Base-by-base conservation (phyloP, 1,140 invertebrate genomes). In the Geopemphigus sp. region DNA sequence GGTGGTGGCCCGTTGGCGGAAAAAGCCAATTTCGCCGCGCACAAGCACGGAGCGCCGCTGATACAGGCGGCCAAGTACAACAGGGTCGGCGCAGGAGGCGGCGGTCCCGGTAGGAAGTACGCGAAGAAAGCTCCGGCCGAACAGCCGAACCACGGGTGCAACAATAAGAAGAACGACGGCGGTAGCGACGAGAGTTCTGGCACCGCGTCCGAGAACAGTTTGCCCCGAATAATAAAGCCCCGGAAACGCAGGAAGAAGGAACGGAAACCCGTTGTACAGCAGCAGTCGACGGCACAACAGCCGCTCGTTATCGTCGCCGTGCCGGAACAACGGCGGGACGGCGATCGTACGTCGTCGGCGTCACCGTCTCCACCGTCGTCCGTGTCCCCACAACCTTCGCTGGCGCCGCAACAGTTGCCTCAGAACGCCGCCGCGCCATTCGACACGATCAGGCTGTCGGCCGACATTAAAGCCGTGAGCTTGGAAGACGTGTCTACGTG, bases 191-290 rank as follows among this genome's bases (percentile, higher is more conserved):
- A 93, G 85, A 92, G 91, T 85, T 91, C 90, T 17, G 89, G 88
- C 15, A 87, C 88, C 59, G 89, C 90, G 82, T 92, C 91, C 2
- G 93, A 94, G 83, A 92, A 90, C 80, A 92, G 91, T 85, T 85
- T 95, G 82, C 94, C 94, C 29, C 88, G 94, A 63, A 94, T 95
- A 72, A 95, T 95, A 83, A 96, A 95, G 85, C 94, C 93, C 0
- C 86, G 94, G 15, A 96, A 96, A 84, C 88, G 94, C 24, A 89
- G 93, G 83, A 96, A 95, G 89, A 95, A 95, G 85, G 94, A 95
- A 83, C 88, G 93, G 74, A 94, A 94, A 84, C 91, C 91, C 1
- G 53, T 61, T 22, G n/a, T n/a, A n/a, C n/a, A n/a, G n/a, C n/a
- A n/a, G n/a, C n/a, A n/a, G n/a, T n/a, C n/a, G n/a, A n/a, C n/a